Conservation (phyloP, 2,113 vertebrate species). For the Trogon melanurus region DNA sequence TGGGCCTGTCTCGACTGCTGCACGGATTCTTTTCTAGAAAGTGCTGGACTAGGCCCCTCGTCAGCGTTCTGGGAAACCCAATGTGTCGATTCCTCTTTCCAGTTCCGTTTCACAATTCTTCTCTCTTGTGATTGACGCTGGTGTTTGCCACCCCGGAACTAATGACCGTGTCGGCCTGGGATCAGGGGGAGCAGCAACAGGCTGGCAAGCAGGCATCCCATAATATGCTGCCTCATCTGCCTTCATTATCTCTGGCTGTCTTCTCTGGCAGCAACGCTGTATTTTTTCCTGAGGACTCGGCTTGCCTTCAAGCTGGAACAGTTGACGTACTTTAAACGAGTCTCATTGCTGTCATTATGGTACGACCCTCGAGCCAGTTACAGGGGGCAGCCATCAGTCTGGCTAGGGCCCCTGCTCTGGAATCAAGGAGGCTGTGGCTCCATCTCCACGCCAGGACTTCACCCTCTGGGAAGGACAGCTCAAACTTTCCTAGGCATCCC, state of each 20-base stretch:
- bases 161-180: neutral
- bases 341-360: neutral
- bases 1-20: neutral
- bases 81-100: neutral
- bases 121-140: neutral
- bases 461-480: neutral
- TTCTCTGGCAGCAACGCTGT: neutral
- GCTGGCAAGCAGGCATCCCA: neutral
- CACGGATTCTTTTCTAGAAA: neutral
- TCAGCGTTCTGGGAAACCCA: neutral
- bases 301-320: neutral
- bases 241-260: neutral
- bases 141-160: neutral
- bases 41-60: neutral
- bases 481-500: neutral
- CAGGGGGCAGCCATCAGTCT: neutral
- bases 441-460: neutral
- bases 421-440: neutral
- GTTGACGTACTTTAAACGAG: neutral
- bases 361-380: neutral
- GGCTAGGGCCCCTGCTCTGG: neutral
- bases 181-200: neutral
- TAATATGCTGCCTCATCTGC: neutral
- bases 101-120: neutral
- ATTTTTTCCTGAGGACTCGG: neutral